Base-by-base conservation (phyloP, 1,140 invertebrate species). In the Brachionus rubens region DNA sequence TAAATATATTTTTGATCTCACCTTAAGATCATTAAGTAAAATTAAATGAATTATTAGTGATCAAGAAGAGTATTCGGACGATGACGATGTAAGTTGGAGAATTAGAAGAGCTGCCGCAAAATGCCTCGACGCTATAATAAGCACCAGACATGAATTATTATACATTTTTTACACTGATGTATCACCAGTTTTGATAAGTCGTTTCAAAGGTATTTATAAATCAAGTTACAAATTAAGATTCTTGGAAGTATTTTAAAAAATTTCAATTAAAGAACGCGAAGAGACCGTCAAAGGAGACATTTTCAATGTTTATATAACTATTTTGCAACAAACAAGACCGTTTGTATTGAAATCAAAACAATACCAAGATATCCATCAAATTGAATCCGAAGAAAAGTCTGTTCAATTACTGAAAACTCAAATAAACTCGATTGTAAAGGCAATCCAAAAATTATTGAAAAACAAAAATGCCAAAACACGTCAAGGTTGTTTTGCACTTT, bases 81-180 rank as follows among this genome's bases (percentile, higher is more conserved):
- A 98, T 85, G 97, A 99, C 83, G 97, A 99, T 83, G 95, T 99
- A 91, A 96, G 93, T 76, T 99, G 97, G 96, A 99, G 99, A 87
- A 89, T 90, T 14, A 87, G 97, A 56, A 88, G 96, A 50, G 91
- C 95, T 3, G 92, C 96, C 36, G 96, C 96, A 0, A 99, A 99
- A 85, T 98, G 96, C 82, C 85, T 99, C 4, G 94, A 98, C 85
- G 92, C 94, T 7, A 89, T 98, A 19, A 93, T 99, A 77, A 88
- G 90, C 0, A 96, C 93, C 0, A 88, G 94, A 76, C 90, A 93
- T 78, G 94, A 98, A 82, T 88, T 96, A 78, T 83, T 99, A 21
- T 41, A 54, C 9, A 85, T 90, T 7, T 93, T 98, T 82, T 98
- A 96, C 82, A 90, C 88, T 81, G 89, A 87, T 56, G 89, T 98